A percentile compares a stretch with the other conserved stretches of the same genome.
Evolutionary conservation across 1,140 invertebrate genomes (phyloP).

Genomic region (Drosophila pseudoananassae): DNA sequence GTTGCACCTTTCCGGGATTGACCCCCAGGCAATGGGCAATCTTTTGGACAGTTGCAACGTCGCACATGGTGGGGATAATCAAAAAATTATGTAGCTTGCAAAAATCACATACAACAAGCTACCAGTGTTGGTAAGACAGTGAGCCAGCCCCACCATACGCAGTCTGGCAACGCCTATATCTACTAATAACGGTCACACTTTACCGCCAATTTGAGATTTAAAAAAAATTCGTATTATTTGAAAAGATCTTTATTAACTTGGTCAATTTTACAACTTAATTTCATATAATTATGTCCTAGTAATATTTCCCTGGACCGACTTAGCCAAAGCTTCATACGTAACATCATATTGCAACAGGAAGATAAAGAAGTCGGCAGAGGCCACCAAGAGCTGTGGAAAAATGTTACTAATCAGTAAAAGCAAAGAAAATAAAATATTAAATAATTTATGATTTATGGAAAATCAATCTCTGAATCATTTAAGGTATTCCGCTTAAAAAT

Average conservation of each 20-base stretch:
- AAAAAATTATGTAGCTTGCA: conserved; percentile 12
- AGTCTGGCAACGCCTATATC: neutral
- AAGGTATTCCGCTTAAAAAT: too few species aligned
- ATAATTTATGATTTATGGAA: too few species aligned
- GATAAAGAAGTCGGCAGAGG: conserved; percentile 66
- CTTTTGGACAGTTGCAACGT: conserved; percentile 75
- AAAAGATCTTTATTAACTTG: neutral
- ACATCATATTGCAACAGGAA: conserved; percentile 78
- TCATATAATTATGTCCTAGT: conserved; percentile 13
- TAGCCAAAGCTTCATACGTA: conserved; percentile 65
- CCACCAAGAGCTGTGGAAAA: conserved; percentile 55
- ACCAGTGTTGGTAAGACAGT: neutral
- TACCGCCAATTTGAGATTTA: neutral
- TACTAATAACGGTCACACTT: neutral
- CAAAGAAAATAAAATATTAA: too few species aligned
- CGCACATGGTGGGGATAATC: conserved; percentile 63
- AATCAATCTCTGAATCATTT: neutral
- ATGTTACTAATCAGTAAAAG: too few species aligned
- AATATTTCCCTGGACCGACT: conserved; percentile 20
- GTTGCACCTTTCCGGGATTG: conserved; percentile 56
- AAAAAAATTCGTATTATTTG: too few species aligned
- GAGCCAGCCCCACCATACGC: neutral
- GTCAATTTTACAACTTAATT: neutral
- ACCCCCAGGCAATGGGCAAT: conserved; percentile 77
- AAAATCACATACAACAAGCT: conserved; percentile 25